A percentile compares a stretch with the other conserved stretches of the same genome.
These are phyloP conservation scores for Cecidostiba fungosa DNA, from an alignment of 2,888 invertebrate species.

Conservation along the genomic window DNA sequence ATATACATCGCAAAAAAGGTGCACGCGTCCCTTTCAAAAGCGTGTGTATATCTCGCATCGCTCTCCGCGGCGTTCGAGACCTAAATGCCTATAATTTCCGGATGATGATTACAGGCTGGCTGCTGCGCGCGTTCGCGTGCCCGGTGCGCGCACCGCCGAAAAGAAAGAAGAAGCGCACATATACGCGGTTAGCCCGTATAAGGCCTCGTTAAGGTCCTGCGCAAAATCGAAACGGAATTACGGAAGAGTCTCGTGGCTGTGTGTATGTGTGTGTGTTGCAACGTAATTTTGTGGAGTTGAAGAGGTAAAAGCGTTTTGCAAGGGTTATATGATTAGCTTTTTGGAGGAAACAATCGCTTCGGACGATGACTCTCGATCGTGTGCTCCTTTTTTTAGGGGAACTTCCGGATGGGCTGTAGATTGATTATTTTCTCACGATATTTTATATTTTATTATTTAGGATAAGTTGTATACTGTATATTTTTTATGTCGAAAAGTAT, in stretches of 20 bases:
- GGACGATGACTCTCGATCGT: too few species aligned
- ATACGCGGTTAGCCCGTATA: background rate
- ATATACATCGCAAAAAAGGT: background rate
- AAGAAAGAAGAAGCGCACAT: background rate
- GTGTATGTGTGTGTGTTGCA: too few species aligned
- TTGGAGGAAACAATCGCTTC: background rate
- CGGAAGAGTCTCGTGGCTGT: background rate
- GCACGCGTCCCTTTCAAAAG: background rate
- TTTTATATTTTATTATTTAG: too few species aligned
- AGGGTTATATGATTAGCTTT: constrained; percentile 1
- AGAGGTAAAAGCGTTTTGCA: too few species aligned
- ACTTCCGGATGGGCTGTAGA: too few species aligned
- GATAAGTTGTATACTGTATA: too few species aligned
- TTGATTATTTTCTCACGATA: too few species aligned
- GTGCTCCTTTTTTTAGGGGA: too few species aligned
- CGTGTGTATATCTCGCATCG: background rate
- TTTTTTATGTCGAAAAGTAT: too few species aligned
- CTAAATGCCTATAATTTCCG: constrained; percentile 79
- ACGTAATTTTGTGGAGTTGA: background rate
- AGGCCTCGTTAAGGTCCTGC: background rate
- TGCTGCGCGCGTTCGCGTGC: constrained; percentile 56
- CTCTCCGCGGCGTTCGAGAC: constrained; percentile 58
- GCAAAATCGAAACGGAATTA: constrained; percentile 45
- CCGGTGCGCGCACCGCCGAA: constrained; percentile 40
- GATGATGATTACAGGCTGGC: constrained; percentile 75